Conservation (phyloP, 2,888 invertebrate species). For the Catocala fraxini region DNA sequence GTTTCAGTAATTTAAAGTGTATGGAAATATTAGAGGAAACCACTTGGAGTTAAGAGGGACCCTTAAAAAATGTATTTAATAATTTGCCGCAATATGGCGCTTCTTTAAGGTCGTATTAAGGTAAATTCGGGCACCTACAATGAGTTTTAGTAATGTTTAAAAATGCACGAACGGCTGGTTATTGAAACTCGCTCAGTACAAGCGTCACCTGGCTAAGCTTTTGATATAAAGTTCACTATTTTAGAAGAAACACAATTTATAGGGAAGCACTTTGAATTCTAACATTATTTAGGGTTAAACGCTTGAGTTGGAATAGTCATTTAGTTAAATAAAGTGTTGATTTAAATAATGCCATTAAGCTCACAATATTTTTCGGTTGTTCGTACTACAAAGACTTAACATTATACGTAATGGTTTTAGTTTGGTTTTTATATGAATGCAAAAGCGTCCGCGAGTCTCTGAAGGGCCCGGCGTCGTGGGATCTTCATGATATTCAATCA, state of each 20-base stretch:
- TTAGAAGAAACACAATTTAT: constrained; percentile 40
- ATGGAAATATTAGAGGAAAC: too few relatives aligned
- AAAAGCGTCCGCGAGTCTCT: constrained; percentile 18
- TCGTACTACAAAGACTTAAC: constrained; percentile 47
- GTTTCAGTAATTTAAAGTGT: too few relatives aligned
- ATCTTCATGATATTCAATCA: constrained; percentile 18
- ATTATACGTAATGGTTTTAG: constrained; percentile 49
- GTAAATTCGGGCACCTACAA: too few relatives aligned
- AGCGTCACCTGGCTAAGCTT: constrained; percentile 44
- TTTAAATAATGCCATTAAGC: constrained; percentile 40
- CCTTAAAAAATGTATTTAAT: too few relatives aligned
- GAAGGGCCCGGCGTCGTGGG: constrained; percentile 3
- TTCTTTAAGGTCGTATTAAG: too few relatives aligned
- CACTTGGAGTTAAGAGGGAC: too few relatives aligned
- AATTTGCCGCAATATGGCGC: too few relatives aligned
- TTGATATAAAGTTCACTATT: constrained; percentile 39
- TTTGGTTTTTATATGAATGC: constrained; percentile 38
- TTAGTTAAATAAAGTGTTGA: constrained; percentile 37
- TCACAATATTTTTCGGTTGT: constrained; percentile 46
- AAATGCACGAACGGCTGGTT: constrained; percentile 15
- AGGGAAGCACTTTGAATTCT: constrained; percentile 41
- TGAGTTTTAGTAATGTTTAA: too few relatives aligned
- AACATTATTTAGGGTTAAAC: constrained; percentile 35
- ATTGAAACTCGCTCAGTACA: constrained; percentile 19
- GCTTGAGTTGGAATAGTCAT: constrained; percentile 34